phyloP scores from a whole-genome alignment of 2,113 vertebrate species.

The Carollia perspicillata region DNA sequence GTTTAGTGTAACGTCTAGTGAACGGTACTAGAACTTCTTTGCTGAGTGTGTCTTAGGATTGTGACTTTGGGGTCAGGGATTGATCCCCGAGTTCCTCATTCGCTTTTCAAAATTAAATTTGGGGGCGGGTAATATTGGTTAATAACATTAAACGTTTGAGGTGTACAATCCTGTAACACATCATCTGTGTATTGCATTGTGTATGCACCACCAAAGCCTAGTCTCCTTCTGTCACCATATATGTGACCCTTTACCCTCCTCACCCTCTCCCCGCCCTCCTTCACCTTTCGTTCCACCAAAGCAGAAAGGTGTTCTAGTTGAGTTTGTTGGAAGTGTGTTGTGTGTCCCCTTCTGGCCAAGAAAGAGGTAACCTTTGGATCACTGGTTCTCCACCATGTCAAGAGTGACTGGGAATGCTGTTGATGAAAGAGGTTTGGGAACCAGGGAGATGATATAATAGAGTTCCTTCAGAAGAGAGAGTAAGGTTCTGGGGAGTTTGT shows the following conservation, averaged over 20 bases:
- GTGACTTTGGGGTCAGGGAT: neutral
- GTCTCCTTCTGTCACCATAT: neutral
- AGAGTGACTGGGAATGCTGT: neutral
- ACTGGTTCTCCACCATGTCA: neutral
- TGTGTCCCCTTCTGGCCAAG: neutral
- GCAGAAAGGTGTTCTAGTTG: neutral
- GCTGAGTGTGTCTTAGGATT: neutral
- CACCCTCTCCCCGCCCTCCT: neutral
- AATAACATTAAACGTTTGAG: neutral
- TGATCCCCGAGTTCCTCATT: neutral
- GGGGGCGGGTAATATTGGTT: neutral
- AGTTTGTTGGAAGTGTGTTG: neutral
- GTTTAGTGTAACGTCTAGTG: neutral
- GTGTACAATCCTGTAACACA: neutral
- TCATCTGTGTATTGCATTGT: neutral
- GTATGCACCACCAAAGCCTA: neutral
- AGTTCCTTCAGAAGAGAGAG: neutral
- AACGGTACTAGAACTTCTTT: neutral
- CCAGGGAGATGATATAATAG: neutral
- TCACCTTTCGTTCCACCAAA: neutral
- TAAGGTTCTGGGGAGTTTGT: neutral
- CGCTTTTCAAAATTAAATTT: no score
- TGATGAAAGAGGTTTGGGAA: neutral
- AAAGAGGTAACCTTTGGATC: neutral
- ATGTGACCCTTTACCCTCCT: neutral